These are phyloP conservation scores for Caenorhabditis plicata DNA, from an alignment of 2,888 invertebrate species.

Conservation along the genomic window DNA sequence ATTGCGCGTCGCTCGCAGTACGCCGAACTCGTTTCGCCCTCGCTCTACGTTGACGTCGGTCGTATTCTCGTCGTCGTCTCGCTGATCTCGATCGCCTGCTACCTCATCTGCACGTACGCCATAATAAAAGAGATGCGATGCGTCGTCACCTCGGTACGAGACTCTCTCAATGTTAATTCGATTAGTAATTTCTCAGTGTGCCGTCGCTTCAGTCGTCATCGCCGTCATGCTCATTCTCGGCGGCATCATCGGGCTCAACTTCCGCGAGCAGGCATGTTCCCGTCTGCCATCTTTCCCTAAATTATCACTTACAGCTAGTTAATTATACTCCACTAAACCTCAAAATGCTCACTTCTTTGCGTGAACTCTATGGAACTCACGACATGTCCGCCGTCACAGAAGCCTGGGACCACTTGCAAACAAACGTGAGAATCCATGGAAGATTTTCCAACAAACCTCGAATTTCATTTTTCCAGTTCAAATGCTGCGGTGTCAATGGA, in stretches of 20 bases:
- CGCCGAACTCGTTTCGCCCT: constrained; percentile 61
- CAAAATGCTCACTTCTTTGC: constrained; percentile 63
- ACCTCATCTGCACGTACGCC: constrained; percentile 51
- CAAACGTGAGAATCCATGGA: constrained; percentile 48
- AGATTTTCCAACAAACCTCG: background rate
- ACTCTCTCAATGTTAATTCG: too few species aligned
- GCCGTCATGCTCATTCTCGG: constrained; percentile 62
- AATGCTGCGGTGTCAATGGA: constrained; percentile 64
- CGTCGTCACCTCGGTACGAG: constrained; percentile 61
- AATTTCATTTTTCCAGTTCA: constrained; percentile 46
- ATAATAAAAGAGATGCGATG: constrained; percentile 60
- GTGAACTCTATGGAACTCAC: constrained; percentile 60
- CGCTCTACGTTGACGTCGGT: constrained; percentile 63
- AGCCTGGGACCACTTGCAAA: constrained; percentile 63
- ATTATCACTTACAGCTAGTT: constrained; percentile 57
- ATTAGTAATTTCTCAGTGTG: constrained; percentile 46
- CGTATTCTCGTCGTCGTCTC: constrained; percentile 45
- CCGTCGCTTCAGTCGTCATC: constrained; percentile 57
- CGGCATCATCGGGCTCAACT: constrained; percentile 65
- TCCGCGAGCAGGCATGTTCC: constrained; percentile 61
- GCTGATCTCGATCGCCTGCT: constrained; percentile 47
- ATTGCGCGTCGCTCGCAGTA: constrained; percentile 55
- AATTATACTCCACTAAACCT: constrained; percentile 60
- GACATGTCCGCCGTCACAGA: constrained; percentile 58
- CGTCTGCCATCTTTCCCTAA: constrained; percentile 64